phyloP scores from a whole-genome alignment of 2,113 vertebrate genomes.

The Psophia crepitans region DNA sequence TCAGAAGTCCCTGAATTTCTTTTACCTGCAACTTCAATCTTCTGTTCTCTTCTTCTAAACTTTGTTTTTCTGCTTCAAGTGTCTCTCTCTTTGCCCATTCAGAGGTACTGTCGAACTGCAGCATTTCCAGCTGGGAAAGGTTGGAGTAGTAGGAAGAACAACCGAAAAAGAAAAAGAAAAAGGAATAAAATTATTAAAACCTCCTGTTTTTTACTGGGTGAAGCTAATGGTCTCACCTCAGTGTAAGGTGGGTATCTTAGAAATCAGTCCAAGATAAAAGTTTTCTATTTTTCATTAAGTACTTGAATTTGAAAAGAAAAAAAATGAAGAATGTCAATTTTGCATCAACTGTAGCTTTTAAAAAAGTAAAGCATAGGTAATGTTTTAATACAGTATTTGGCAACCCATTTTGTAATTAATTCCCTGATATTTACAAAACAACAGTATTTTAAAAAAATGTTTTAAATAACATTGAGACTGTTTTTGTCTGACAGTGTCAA shows the following conservation, averaged over 20 bases:
- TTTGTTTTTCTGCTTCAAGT: constrained; percentile 40
- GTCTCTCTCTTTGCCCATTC: constrained; percentile 17
- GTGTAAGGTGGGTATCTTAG: background rate
- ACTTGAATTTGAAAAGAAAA: background rate
- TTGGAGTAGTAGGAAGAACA: background rate
- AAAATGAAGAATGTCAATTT: background rate
- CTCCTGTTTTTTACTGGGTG: accelerated
- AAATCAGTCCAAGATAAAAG: background rate
- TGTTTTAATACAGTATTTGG: background rate
- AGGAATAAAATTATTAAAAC: background rate
- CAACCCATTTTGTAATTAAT: background rate
- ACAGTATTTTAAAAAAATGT: background rate
- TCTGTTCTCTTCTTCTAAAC: constrained; percentile 57
- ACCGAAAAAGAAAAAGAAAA: background rate
- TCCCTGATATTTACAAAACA: background rate
- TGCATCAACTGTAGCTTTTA: background rate
- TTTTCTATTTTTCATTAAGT: background rate
- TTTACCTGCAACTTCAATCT: constrained; percentile 51
- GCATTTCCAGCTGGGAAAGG: constrained; percentile 41
- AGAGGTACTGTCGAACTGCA: background rate
- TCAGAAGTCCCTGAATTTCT: constrained; percentile 14
- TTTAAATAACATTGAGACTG: background rate
- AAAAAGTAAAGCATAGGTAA: background rate
- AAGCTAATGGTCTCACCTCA: background rate
- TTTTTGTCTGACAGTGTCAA: background rate